Conservation (phyloP, 2,888 invertebrate genomes). For the Drosophila pseudotakahashii region DNA sequence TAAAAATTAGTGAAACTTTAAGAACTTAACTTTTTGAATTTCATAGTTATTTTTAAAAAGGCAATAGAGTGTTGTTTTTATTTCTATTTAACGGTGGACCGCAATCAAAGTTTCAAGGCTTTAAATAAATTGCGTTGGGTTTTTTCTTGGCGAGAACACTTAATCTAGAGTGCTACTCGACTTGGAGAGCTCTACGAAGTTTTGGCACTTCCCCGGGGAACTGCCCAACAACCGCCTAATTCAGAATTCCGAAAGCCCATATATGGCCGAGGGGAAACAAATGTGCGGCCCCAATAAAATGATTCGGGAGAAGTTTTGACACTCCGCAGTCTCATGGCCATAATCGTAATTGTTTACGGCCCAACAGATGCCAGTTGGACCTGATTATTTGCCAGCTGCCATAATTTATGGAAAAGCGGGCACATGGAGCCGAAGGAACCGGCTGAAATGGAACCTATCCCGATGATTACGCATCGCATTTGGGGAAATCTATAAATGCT, state of each 20-base stretch:
- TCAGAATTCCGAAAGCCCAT: not conserved
- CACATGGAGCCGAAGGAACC: slow-evolving; percentile 4
- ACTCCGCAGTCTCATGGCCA: slow-evolving; percentile 50
- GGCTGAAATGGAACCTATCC: slow-evolving; percentile 18
- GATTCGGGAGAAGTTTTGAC: slow-evolving; percentile 40
- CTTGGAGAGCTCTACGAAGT: slow-evolving; percentile 19
- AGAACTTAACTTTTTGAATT: too few species aligned
- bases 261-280: not conserved
- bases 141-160: slow-evolving; percentile 10
- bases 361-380: slow-evolving; percentile 30
- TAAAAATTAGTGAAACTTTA: too few species aligned
- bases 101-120: slow-evolving; percentile 11
- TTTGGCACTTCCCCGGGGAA: slow-evolving; percentile 13
- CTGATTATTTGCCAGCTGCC: slow-evolving; percentile 43
- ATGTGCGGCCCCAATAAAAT: slow-evolving; percentile 31
- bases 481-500: slow-evolving; percentile 54
- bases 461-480: slow-evolving; percentile 67
- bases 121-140: not conserved
- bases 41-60: too few species aligned
- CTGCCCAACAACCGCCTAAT: slow-evolving; percentile 14
- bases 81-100: not conserved
- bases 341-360: slow-evolving; percentile 56
- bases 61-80: too few species aligned
- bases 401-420: slow-evolving; percentile 42
- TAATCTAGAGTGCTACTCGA: slow-evolving; percentile 24